Evolutionary conservation across 2,797 vertebrate species (phyloP), one percentile per base, ranked within the genome.

Genomic region (Enteromius trimaculatus): DNA sequence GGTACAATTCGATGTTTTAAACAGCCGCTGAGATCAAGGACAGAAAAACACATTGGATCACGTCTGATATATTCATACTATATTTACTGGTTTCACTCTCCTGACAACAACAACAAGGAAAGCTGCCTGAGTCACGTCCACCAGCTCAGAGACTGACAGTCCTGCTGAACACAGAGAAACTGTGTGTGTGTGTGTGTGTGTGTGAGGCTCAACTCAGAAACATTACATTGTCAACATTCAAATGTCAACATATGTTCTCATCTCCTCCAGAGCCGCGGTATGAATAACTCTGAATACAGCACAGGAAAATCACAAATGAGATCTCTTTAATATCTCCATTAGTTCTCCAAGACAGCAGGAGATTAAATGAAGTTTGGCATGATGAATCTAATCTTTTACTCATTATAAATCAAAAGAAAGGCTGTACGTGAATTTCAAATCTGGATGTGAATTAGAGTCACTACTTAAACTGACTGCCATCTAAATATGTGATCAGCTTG

Each of bases 141-240:
- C 37, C 37, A 68, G 66, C 19, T 42, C 65, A 37, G 65, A 39
- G 65, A n/a, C 69, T 31, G 23, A 71, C 69, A 71, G 69, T 11
- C 69, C 44, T 72, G 70, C 70, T 37, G 49, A 70, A 47, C 23
- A 47, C 49, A 6, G 44, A 31, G 26, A 49, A 23, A 60, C n/a
- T 69, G 53, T 19, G n/a, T 65, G 37, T 31, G 19, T 42, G 37
- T 49, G 55, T 29, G 39, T 9, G 26, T 31, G 60, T 3, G 29
- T 64, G 62, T 19, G 3, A 10, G 64, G 21, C 21, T 23, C 8
- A 58, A 58, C n/a, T 11, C 53, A 11, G 53, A 55, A 55, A n/a
- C 21, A 55, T 55, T n/a, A 55, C 21, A 55, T n/a, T 55, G 55
- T 58, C 26, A 17, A 14, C 14, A 31, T 8, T 6, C 14, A 64